Conservation (phyloP, 2,113 vertebrate species). For the Bubalus kerabau region DNA sequence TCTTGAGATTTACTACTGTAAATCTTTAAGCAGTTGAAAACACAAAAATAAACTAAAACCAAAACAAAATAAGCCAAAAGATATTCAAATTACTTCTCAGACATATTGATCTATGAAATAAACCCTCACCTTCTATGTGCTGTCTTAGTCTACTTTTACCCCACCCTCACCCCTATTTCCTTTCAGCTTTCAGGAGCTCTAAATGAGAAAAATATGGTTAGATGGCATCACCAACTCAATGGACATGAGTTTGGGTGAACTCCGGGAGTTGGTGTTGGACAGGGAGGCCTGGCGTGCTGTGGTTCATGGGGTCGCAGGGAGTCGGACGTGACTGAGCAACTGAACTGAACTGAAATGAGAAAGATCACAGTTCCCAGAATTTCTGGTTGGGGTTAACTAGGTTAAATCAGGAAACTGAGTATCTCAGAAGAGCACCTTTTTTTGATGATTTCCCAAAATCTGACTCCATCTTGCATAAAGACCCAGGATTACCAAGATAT, state of each 20-base stretch:
- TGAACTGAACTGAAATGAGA: background rate
- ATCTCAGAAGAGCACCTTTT: background rate
- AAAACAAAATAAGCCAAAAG: background rate
- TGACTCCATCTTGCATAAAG: background rate
- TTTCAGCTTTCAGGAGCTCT: background rate
- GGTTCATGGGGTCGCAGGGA: rapidly evolving
- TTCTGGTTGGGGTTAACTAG: background rate
- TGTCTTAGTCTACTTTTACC: background rate
- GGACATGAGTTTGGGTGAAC: background rate
- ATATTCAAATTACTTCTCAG: background rate
- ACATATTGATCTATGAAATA: background rate
- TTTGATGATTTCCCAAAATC: background rate
- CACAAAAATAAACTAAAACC: background rate
- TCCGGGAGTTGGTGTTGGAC: background rate
- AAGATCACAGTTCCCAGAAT: background rate
- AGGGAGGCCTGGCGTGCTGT: background rate
- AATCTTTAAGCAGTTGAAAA: background rate
- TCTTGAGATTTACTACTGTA: background rate
- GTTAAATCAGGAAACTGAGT: background rate
- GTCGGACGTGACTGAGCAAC: rapidly evolving
- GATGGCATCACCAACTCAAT: background rate
- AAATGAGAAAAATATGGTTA: background rate
- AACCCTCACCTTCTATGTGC: background rate
- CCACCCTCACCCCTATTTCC: background rate
- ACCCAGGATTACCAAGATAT: background rate